Evolutionary conservation across 2,113 vertebrate species (phyloP).

Genomic region (Coturnix japonica): DNA sequence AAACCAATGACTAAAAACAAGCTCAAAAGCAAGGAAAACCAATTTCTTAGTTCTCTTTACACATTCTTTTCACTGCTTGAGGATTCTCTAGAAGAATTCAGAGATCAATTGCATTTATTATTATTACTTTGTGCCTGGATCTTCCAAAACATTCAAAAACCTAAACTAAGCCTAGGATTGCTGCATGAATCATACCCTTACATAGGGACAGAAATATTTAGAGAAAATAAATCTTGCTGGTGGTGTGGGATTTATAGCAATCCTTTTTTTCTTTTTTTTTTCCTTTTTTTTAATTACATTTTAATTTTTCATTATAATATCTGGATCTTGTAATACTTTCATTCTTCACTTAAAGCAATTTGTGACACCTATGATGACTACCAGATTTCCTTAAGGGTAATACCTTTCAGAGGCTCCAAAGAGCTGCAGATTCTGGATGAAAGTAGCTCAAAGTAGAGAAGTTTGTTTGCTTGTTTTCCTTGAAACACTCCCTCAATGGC

Average conservation of each 20-base stretch:
- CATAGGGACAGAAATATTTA: neutral
- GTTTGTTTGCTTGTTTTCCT: neutral
- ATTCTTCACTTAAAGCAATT: neutral
- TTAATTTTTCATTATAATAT: neutral
- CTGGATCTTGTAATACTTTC: neutral
- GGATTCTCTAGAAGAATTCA: neutral
- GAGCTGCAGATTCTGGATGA: neutral
- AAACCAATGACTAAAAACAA: neutral
- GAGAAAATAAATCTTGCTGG: accelerated
- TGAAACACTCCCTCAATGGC: neutral
- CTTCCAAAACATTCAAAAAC: neutral
- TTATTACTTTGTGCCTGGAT: neutral
- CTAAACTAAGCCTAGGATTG: neutral
- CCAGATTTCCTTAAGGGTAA: neutral
- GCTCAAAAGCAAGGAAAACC: neutral
- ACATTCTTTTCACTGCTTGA: neutral
- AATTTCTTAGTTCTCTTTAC: neutral
- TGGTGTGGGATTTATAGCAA: neutral
- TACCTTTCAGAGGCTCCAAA: neutral
- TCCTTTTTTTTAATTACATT: neutral
- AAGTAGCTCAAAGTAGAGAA: no score
- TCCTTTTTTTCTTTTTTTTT: neutral
- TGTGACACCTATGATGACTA: neutral
- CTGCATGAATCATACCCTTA: neutral
- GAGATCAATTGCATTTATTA: neutral